phyloP scores from a whole-genome alignment of 1,140 invertebrate species.

The Paraescarpia echinospica region DNA sequence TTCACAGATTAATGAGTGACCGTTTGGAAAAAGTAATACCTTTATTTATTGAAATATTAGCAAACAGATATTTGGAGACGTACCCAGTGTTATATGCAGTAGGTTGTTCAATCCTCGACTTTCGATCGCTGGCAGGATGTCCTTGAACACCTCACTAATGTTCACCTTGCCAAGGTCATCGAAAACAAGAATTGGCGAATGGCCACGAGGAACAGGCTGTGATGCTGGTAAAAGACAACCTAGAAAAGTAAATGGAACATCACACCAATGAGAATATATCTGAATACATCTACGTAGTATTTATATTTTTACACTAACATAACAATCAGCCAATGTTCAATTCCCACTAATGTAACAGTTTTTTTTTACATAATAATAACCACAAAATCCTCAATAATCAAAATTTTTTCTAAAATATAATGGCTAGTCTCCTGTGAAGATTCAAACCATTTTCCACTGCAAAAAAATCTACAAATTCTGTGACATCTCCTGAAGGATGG shows the following conservation, averaged over 20 bases:
- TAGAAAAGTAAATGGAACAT: neutral
- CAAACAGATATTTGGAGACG: too few relatives aligned
- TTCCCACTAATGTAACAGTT: neutral
- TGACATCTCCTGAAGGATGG: neutral
- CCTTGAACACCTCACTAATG: slow-evolving; percentile 45
- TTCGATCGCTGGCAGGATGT: slow-evolving; percentile 45
- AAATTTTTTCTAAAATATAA: neutral
- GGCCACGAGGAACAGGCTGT: neutral
- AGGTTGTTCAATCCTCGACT: slow-evolving; percentile 39
- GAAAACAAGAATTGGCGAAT: slow-evolving; percentile 44
- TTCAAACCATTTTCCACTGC: too few relatives aligned
- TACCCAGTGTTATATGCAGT: slow-evolving; percentile 15
- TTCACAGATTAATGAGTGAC: too few relatives aligned
- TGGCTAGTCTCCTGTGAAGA: too few relatives aligned
- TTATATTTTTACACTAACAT: neutral
- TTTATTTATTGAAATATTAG: too few relatives aligned
- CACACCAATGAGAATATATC: too few relatives aligned
- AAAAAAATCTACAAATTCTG: neutral
- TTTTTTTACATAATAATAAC: neutral
- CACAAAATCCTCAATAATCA: neutral
- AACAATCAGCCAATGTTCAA: neutral
- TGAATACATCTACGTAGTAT: neutral
- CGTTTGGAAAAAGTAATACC: too few relatives aligned
- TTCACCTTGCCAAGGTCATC: slow-evolving; percentile 48
- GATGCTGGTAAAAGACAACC: neutral